phyloP scores from a whole-genome alignment of 2,797 vertebrate species.

The Philypnodon macrostomus region DNA sequence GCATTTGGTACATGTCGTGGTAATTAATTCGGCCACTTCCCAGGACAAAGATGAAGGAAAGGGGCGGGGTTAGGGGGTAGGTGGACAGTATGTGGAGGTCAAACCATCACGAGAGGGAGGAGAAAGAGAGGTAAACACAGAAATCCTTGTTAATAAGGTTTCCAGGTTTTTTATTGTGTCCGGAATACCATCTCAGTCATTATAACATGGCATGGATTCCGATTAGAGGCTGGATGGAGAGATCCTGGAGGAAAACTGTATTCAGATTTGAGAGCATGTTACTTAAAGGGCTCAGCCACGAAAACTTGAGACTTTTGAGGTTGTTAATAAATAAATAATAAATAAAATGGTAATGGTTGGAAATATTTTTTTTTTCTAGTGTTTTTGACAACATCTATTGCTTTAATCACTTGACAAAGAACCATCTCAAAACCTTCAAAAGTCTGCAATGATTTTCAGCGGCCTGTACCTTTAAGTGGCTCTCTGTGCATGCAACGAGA shows the following conservation, averaged over 20 bases:
- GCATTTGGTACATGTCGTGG: conserved; percentile 98
- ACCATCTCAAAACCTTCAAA: conserved; percentile 5
- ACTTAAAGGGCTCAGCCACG: conserved; percentile 34
- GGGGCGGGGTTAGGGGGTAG: conserved; percentile 52
- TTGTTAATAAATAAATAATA: not conserved
- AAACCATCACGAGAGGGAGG: conserved; percentile 35
- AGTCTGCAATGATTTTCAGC: conserved; percentile 18
- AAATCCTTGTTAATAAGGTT: conserved; percentile 76
- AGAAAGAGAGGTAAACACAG: conserved; percentile 56
- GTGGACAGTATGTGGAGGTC: conserved; percentile 33
- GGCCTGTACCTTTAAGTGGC: conserved; percentile 46
- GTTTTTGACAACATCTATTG: not conserved
- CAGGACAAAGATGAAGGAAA: conserved; percentile 25
- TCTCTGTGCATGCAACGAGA: conserved; percentile 63
- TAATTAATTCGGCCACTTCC: conserved; percentile 93
- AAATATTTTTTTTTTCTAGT: too few relatives aligned
- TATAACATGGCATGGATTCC: conserved; percentile 50
- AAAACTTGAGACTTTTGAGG: conserved; percentile 6
- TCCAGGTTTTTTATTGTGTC: conserved; percentile 53
- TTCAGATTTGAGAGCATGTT: conserved; percentile 37
- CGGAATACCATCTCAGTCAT: conserved; percentile 51
- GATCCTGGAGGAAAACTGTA: conserved; percentile 45
- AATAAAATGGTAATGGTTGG: too few relatives aligned
- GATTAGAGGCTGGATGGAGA: conserved; percentile 50
- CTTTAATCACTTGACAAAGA: not conserved